A percentile compares a stretch with the other conserved stretches of the same genome.
Evolutionary conservation across 1,140 invertebrate species (phyloP).

Genomic region (Oryctes rhinoceros): DNA sequence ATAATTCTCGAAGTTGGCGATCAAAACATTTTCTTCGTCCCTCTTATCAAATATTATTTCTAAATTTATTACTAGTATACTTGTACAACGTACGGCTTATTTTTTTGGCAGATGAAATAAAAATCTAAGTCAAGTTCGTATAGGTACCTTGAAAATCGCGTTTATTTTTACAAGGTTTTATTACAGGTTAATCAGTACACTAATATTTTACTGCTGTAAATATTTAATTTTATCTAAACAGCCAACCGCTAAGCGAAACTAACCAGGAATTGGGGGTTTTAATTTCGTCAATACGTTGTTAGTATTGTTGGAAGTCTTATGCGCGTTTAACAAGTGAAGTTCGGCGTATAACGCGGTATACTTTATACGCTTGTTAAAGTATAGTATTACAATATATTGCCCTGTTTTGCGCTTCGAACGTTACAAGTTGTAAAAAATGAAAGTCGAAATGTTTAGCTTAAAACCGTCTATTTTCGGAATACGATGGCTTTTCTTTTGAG

Average conservation of each 20-base stretch:
- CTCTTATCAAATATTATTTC: constrained; percentile 15
- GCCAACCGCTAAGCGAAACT: constrained; percentile 16
- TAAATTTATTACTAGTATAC: neutral
- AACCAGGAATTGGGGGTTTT: neutral
- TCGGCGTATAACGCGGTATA: neutral
- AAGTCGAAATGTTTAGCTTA: constrained; percentile 15
- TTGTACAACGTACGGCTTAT: neutral
- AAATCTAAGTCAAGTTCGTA: constrained; percentile 17
- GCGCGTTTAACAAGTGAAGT: neutral
- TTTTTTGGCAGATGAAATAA: constrained; percentile 6
- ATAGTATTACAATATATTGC: constrained; percentile 13
- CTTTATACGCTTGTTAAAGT: neutral
- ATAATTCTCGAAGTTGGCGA: neutral
- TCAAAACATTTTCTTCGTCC: neutral
- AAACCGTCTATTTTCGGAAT: neutral
- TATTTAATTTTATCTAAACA: constrained; percentile 16
- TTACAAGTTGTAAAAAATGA: constrained; percentile 4
- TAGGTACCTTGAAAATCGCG: neutral
- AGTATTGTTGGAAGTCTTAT: constrained; percentile 4
- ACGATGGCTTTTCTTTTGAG: neutral
- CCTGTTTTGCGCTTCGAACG: neutral
- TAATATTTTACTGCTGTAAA: constrained; percentile 20
- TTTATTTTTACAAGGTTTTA: constrained; percentile 23
- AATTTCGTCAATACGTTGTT: constrained; percentile 19
- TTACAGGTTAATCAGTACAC: constrained; percentile 18